Evolutionary conservation across 2,113 vertebrate species (phyloP).

Genomic region (Sigmodon hispidus): DNA sequence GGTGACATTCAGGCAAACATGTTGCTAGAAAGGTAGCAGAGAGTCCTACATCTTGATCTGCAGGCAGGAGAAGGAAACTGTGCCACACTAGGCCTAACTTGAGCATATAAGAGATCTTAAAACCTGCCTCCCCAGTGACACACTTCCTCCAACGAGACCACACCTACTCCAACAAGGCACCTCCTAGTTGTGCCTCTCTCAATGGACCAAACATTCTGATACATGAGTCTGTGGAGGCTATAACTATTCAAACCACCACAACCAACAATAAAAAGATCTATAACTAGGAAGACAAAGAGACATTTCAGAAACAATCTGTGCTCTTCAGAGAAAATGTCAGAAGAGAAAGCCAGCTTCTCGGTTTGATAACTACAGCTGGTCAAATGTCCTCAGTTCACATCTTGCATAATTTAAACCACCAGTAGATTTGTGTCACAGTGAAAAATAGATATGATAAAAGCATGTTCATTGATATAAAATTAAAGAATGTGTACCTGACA

Average conservation of each 20-base stretch:
- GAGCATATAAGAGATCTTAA: background rate
- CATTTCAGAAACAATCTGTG: background rate
- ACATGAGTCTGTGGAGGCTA: background rate
- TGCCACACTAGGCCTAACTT: background rate
- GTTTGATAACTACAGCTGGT: background rate
- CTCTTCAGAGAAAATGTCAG: background rate
- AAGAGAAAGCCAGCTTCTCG: background rate
- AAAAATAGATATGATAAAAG: background rate
- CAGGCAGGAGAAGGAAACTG: no score
- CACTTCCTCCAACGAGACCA: background rate
- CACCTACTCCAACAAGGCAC: no score
- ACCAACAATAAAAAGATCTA: background rate
- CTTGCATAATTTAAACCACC: background rate
- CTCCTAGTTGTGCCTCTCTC: background rate
- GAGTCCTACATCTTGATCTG: no score
- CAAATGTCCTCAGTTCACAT: background rate
- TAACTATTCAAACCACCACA: background rate
- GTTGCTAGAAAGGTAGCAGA: no score
- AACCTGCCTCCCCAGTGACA: background rate
- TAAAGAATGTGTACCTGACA: background rate
- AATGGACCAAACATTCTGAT: background rate
- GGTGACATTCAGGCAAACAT: no score
- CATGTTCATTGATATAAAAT: background rate
- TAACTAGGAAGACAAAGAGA: background rate
- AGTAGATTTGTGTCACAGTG: background rate